phyloP scores from a whole-genome alignment of 2,113 vertebrate species.

The Atherinomorus stipes region DNA sequence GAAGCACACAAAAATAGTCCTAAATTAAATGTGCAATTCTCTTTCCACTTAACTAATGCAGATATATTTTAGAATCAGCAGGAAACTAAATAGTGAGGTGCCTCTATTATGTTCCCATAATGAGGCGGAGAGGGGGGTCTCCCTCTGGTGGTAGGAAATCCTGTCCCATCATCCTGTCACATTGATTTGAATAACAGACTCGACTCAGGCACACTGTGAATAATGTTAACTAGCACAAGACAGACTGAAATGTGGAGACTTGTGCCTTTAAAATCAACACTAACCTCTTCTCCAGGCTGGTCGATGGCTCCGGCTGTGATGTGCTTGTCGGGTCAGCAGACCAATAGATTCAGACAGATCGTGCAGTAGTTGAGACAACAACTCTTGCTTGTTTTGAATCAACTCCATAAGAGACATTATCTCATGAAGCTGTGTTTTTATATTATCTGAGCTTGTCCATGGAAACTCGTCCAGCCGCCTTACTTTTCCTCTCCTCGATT shows the following conservation, averaged over 20 bases:
- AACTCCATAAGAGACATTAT: conserved; percentile 56
- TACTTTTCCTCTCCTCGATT: not conserved
- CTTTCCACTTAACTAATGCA: not conserved
- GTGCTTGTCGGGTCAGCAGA: conserved; percentile 39
- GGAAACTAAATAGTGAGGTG: conserved; percentile 10
- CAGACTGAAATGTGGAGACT: not conserved
- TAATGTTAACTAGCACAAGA: not conserved
- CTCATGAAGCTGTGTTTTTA: not conserved
- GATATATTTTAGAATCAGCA: not conserved
- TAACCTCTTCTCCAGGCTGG: conserved; percentile 43
- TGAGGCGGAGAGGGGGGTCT: conserved; percentile 24
- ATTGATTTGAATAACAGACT: conserved; percentile 28
- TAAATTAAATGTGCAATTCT: too few relatives aligned
- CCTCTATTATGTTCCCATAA: conserved; percentile 19
- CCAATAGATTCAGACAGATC: conserved; percentile 38
- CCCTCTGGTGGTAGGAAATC: conserved; percentile 45
- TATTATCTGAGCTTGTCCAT: not conserved
- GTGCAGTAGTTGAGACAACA: conserved; percentile 26
- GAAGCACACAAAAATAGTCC: too few relatives aligned
- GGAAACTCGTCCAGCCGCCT: not conserved
- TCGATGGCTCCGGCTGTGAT: not conserved
- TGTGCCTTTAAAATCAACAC: conserved; percentile 5
- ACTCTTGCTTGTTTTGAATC: conserved; percentile 39
- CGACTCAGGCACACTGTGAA: not conserved
- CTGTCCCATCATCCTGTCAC: conserved; percentile 49